Evolutionary conservation across 2,113 vertebrate genomes (phyloP).

Genomic region (Urocolius indicus): DNA sequence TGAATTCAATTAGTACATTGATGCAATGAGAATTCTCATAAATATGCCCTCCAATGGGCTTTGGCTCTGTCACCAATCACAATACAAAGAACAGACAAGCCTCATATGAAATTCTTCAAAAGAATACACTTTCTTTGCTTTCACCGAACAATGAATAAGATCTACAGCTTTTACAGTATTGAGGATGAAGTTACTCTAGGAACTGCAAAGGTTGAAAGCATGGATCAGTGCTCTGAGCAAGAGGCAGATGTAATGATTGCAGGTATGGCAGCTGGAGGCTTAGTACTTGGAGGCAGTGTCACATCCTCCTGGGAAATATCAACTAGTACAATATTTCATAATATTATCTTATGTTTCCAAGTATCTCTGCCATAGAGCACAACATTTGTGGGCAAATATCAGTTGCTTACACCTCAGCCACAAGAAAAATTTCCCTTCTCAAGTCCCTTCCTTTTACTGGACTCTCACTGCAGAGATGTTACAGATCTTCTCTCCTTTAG

Average conservation of each 20-base stretch:
- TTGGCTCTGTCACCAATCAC: neutral
- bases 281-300: neutral
- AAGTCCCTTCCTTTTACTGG: neutral
- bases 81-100: neutral
- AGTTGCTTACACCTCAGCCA: neutral
- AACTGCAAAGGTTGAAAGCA: neutral
- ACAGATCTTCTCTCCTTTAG: neutral
- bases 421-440: neutral
- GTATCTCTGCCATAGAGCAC: neutral
- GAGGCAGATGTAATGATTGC: neutral
- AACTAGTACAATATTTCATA: neutral
- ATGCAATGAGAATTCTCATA: neutral
- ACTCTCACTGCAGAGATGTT: neutral
- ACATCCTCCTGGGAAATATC: neutral
- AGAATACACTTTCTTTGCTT: neutral
- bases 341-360: neutral
- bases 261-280: neutral
- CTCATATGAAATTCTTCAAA: conserved; percentile 18
- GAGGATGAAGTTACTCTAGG: neutral
- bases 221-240: neutral
- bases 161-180: neutral
- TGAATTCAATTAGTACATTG: neutral
- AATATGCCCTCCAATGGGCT: neutral
- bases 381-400: neutral
- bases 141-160: neutral